Evolutionary conservation across 2,888 invertebrate species (phyloP).

Genomic region (Subacronicta megacephala): DNA sequence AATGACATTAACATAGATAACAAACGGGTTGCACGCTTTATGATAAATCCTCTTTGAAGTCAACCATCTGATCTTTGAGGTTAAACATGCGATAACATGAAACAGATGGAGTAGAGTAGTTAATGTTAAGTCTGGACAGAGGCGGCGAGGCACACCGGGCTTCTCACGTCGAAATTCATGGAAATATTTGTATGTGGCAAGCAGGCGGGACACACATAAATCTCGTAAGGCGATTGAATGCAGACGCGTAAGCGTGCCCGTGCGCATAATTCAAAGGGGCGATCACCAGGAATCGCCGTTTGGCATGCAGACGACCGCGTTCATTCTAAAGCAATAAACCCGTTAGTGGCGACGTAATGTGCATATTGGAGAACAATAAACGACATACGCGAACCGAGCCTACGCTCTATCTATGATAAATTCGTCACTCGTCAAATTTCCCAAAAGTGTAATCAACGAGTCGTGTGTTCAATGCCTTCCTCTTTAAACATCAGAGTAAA

Average conservation of each 20-base stretch:
- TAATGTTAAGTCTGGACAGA: constrained; percentile 38
- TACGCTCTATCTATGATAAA: constrained; percentile 32
- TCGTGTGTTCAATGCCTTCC: constrained; percentile 2
- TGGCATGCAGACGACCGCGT: constrained; percentile 85
- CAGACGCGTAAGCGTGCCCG: constrained; percentile 83
- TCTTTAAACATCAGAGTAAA: constrained; percentile 1
- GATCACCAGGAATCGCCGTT: constrained; percentile 86
- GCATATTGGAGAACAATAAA: constrained; percentile 77
- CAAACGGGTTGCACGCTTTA: constrained; percentile 31
- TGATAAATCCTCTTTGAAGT: constrained; percentile 38
- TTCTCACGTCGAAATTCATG: constrained; percentile 76
- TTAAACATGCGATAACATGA: constrained; percentile 41
- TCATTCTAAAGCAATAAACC: constrained; percentile 86
- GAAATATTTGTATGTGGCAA: constrained; percentile 79
- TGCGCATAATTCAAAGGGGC: constrained; percentile 88
- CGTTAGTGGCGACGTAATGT: constrained; percentile 84
- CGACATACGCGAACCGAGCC: constrained; percentile 51
- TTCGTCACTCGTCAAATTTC: constrained; percentile 33
- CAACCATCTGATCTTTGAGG: constrained; percentile 29
- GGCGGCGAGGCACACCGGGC: constrained; percentile 42
- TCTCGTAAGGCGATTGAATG: constrained; percentile 82
- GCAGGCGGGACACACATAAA: constrained; percentile 79
- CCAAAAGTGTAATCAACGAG: constrained; percentile 13
- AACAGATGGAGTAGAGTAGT: constrained; percentile 34
- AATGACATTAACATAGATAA: constrained; percentile 33